Percentiles rank a stretch among this genome's conserved stretches.
These are phyloP conservation scores for Sebastes hubbsi DNA, from an alignment of 2,797 vertebrate genomes.

Conservation along the genomic window DNA sequence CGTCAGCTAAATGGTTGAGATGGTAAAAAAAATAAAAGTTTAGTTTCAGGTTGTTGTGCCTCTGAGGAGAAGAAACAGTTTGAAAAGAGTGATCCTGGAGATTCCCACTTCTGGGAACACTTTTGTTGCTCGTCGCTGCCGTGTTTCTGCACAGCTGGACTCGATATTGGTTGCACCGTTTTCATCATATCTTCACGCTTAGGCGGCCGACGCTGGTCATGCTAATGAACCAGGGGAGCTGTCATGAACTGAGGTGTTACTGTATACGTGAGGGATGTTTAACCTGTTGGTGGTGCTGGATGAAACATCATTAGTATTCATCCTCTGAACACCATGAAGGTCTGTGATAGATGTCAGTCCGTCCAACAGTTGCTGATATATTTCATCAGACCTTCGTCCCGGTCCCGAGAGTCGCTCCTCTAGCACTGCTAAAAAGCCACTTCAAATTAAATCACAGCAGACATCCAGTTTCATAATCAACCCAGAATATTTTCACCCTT, in stretches of 20 bases:
- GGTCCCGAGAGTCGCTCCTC: neutral
- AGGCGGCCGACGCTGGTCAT: neutral
- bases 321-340: neutral
- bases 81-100: slow-evolving; percentile 1
- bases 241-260: neutral
- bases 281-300: neutral
- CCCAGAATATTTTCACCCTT: no score
- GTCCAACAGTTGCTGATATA: no score
- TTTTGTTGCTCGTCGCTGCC: neutral
- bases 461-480: no score
- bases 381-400: neutral
- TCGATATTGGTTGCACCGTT: neutral
- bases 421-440: neutral
- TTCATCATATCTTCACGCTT: neutral
- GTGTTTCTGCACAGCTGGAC: neutral
- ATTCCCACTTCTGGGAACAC: neutral
- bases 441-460: no score
- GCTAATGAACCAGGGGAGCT: neutral
- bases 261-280: neutral
- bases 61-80: slow-evolving; percentile 21
- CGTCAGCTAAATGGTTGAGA: slow-evolving; percentile 30
- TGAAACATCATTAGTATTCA: neutral
- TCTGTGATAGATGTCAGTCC: neutral
- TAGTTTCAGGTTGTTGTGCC: slow-evolving; percentile 22
- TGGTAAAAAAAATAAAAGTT: slow-evolving; percentile 22